Base-by-base conservation (phyloP, 1,140 invertebrate species). In the Sesamia nonagrioides region DNA sequence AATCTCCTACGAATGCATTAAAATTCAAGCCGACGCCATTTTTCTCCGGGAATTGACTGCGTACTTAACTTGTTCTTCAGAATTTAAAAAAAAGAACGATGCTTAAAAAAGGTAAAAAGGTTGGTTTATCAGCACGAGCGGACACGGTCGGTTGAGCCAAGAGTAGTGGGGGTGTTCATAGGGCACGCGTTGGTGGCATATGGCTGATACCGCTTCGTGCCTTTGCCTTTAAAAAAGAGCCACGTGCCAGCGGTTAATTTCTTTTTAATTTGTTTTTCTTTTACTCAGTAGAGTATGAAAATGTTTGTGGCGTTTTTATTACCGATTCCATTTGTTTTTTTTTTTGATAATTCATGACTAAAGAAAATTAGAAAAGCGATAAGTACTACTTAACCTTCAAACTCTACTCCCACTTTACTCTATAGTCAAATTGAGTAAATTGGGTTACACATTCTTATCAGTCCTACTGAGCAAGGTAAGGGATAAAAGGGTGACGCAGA, bases 231-330 rank as follows among this genome's bases (percentile, higher is more conserved):
- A 82, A 86, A 86, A 86, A 85, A 45, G n/a, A 56, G 82, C 77
- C 91, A 89, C 91, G 89, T 87, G 91, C 78, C 88, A 35, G 61
- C 75, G 68, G 74, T 91, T 89, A 87, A 77, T 60, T 82, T 88
- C 85, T 87, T 87, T 83, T 63, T 33, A 33, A 61, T 75, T 75
- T 42, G 18, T 45, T 18, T 45, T 74, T 75, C 60, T 74, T 74
- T 58, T 33, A 35, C 21, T 52, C 33, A 35, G 7, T 54, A 5
- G 48, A 18, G 27, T 27, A 42, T 68, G 42, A 45, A 68, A 68
- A 7, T 48, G 37, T 9, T 18, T 18, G 33, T 1, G 13, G 42
- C 15, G 9, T 50, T 21, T 50, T 15, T 33, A 33, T 48, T 45
- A 42, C 18, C 13, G 37, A 6, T 2, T 33, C 6, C 42, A 42